phyloP scores from a whole-genome alignment of 2,113 vertebrate genomes.

The Burhinus bistriatus region DNA sequence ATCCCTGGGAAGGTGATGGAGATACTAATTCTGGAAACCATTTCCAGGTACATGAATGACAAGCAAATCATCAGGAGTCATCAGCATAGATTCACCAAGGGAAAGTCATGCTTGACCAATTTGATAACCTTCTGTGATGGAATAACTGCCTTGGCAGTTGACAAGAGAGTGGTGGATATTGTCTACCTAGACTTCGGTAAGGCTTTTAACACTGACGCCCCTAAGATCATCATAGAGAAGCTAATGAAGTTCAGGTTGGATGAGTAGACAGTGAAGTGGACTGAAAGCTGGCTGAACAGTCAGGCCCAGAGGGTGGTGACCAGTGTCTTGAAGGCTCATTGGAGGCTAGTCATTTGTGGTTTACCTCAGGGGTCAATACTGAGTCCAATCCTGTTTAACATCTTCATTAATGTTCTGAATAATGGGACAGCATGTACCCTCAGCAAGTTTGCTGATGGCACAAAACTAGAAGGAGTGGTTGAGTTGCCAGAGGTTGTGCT shows the following conservation, averaged over 20 bases:
- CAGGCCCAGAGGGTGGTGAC: background rate
- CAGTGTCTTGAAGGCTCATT: background rate
- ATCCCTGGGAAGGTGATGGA: background rate
- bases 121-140: background rate
- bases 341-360: background rate
- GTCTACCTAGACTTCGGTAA: background rate
- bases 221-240: background rate
- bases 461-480: background rate
- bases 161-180: background rate
- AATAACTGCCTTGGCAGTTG: background rate
- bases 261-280: background rate
- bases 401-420: background rate
- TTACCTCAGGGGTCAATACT: background rate
- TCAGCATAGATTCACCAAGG: background rate
- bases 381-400: background rate
- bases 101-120: background rate
- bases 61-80: background rate
- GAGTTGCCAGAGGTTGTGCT: background rate
- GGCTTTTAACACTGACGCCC: background rate
- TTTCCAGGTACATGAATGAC: background rate
- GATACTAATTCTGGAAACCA: background rate
- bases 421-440: background rate
- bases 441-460: background rate
- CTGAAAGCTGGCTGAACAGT: background rate
- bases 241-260: background rate